A percentile compares a stretch with the other conserved stretches of the same genome.
These are phyloP conservation scores for Dasypogon diadema DNA, from an alignment of 2,888 invertebrate species.

Conservation along the genomic window DNA sequence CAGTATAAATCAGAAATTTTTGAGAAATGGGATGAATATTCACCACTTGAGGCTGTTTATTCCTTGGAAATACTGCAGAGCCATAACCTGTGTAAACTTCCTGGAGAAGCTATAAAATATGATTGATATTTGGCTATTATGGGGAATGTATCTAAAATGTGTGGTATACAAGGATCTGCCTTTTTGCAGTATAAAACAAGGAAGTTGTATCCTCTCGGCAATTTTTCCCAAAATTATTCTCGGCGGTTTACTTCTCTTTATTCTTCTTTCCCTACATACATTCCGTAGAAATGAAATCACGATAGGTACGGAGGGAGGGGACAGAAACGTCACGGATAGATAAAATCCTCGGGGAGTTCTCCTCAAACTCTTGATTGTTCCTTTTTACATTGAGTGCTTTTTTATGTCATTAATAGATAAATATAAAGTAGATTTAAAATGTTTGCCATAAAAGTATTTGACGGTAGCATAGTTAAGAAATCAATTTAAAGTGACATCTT, in stretches of 20 bases:
- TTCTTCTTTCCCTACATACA: background rate
- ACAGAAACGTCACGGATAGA: background rate
- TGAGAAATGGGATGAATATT: conserved; percentile 8
- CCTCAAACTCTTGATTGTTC: background rate
- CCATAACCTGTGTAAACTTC: conserved; percentile 20
- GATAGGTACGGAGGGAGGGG: background rate
- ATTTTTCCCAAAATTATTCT: background rate
- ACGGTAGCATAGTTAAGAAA: background rate
- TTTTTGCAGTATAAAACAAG: background rate
- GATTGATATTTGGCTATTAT: conserved; percentile 8
- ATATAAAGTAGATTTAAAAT: conserved; percentile 24
- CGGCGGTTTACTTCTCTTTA: background rate
- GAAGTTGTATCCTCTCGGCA: background rate
- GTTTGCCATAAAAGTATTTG: conserved; percentile 4
- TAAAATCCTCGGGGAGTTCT: background rate
- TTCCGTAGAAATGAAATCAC: background rate
- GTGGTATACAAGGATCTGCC: background rate
- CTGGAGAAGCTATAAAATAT: conserved; percentile 14
- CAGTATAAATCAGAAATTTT: conserved; percentile 20
- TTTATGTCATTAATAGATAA: conserved; percentile 31
- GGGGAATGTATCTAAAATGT: background rate
- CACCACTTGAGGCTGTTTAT: conserved; percentile 27
- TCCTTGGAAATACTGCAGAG: conserved; percentile 20
- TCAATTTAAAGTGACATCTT: background rate
- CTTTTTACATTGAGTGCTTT: conserved; percentile 28